phyloP scores from a whole-genome alignment of 2,113 vertebrate genomes.

The Bubo bubo region DNA sequence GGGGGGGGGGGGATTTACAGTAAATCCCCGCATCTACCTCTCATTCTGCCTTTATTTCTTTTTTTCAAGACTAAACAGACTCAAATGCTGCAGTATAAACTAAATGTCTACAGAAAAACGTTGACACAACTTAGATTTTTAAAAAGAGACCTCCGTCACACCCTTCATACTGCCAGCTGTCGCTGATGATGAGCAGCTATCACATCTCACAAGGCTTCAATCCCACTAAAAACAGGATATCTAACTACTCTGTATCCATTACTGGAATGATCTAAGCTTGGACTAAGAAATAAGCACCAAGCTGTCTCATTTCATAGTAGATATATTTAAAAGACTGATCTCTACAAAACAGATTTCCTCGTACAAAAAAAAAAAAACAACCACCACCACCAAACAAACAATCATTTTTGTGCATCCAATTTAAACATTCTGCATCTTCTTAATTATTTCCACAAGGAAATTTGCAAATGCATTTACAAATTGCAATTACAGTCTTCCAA shows the following conservation, averaged over 20 bases:
- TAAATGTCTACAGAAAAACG: background rate
- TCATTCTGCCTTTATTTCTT: fast-evolving
- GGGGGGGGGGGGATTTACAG: too few species aligned
- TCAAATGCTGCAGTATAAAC: background rate
- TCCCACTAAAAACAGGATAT: background rate
- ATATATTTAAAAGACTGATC: background rate
- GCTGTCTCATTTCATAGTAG: background rate
- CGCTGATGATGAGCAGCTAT: background rate
- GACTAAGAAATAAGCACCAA: background rate
- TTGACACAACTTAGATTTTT: background rate
- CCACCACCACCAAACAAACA: background rate
- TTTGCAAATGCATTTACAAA: background rate
- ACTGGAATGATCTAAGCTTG: background rate
- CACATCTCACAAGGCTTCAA: background rate
- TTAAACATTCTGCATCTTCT: background rate
- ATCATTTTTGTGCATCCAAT: background rate
- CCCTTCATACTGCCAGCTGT: background rate
- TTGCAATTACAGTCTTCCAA: background rate
- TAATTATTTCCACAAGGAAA: background rate
- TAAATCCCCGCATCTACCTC: background rate
- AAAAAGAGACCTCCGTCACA: background rate
- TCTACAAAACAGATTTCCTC: background rate
- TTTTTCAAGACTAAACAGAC: background rate
- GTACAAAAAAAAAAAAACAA: background rate
- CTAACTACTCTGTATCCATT: conserved; percentile 1